Conservation (phyloP, 2,113 vertebrate species). For the Phainopepla nitens region DNA sequence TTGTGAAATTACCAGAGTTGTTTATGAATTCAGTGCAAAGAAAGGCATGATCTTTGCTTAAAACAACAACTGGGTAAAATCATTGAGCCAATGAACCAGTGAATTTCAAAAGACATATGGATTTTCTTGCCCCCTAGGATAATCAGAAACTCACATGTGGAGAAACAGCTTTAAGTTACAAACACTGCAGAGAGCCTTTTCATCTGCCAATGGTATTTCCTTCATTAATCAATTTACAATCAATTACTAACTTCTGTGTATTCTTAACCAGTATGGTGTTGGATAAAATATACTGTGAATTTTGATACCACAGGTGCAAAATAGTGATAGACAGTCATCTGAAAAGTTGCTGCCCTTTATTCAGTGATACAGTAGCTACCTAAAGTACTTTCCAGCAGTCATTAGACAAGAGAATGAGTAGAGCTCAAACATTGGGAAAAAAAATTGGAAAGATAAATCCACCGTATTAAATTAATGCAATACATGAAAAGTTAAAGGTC, state of each 20-base stretch:
- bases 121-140: not conserved
- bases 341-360: not conserved
- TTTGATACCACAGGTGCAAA: not conserved
- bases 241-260: not conserved
- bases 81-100: not conserved
- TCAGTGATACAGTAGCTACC: not conserved
- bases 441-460: not conserved
- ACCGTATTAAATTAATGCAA: not conserved
- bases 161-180: not conserved
- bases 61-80: not conserved
- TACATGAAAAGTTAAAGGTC: not conserved
- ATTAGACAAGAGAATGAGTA: accelerated
- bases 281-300: not conserved
- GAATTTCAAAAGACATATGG: not conserved
- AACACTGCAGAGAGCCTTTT: not conserved
- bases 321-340: not conserved
- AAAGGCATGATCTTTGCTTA: not conserved
- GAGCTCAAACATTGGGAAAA: not conserved
- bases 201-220: not conserved
- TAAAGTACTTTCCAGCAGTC: not conserved
- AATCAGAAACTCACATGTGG: not conserved
- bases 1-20: not conserved
- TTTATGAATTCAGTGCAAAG: not conserved
- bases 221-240: not conserved
- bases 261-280: not conserved